These are phyloP conservation scores for Cryptus viduatorius DNA, from an alignment of 2,888 invertebrate genomes.

Conservation along the genomic window DNA sequence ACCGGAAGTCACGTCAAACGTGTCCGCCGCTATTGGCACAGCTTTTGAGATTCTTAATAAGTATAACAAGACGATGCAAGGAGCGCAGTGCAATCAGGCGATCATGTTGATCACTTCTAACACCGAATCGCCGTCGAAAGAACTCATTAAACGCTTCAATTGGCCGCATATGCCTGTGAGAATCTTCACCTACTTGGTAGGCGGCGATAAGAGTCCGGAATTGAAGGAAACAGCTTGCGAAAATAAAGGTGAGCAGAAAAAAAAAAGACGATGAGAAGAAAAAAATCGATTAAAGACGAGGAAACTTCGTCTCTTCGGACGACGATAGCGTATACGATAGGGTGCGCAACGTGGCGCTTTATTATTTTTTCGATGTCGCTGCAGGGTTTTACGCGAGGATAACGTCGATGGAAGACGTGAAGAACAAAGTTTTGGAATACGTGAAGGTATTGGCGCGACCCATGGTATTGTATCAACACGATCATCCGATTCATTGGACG, in stretches of 20 bases:
- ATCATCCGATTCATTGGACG: constrained; percentile 98
- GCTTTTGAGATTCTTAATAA: constrained; percentile 97
- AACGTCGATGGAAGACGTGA: constrained; percentile 94
- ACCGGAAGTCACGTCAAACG: constrained; percentile 93
- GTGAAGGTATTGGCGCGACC: constrained; percentile 98
- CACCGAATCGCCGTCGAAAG: constrained; percentile 90
- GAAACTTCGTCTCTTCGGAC: neutral
- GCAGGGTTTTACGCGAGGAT: constrained; percentile 96
- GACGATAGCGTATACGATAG: neutral
- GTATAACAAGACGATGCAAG: constrained; percentile 94
- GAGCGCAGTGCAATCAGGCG: constrained; percentile 98
- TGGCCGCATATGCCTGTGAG: constrained; percentile 97
- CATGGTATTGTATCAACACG: constrained; percentile 96
- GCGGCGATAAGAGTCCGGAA: constrained; percentile 95
- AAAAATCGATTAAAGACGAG: neutral
- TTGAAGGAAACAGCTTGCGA: constrained; percentile 98
- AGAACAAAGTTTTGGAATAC: constrained; percentile 96
- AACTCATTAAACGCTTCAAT: constrained; percentile 93
- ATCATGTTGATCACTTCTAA: constrained; percentile 99
- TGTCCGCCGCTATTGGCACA: constrained; percentile 95
- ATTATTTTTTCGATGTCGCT: constrained; percentile 46
- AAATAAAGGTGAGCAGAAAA: constrained; percentile 92
- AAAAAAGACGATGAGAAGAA: neutral
- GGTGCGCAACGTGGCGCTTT: constrained; percentile 14
- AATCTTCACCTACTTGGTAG: constrained; percentile 98